A percentile compares a stretch with the other conserved stretches of the same genome.
Conservation (phyloP, 2,888 invertebrate species). For the Elegia similella region DNA sequence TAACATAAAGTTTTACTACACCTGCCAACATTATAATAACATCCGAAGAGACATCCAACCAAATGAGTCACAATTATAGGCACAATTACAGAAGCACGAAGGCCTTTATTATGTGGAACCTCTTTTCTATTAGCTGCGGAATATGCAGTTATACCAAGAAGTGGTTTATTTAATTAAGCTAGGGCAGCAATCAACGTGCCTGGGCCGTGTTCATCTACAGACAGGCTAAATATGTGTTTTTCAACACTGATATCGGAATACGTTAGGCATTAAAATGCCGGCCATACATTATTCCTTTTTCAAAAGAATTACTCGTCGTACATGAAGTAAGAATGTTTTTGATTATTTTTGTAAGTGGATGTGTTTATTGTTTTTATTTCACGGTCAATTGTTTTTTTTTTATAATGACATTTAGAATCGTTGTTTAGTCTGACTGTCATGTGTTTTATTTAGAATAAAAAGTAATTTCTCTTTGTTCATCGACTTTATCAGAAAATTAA, state of each 20-base stretch:
- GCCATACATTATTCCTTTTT: slow-evolving; percentile 16
- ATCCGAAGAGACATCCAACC: neutral
- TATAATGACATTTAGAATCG: neutral
- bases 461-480: too few relatives aligned
- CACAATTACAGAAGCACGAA: slow-evolving; percentile 9
- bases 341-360: neutral
- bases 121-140: slow-evolving; percentile 12
- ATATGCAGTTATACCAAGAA: slow-evolving; percentile 46
- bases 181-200: slow-evolving; percentile 59
- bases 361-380: neutral
- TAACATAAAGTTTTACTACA: neutral
- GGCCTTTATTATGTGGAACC: slow-evolving; percentile 6
- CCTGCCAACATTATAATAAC: neutral
- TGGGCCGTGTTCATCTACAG: slow-evolving; percentile 20
- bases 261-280: slow-evolving; percentile 16
- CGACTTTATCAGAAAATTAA: neutral
- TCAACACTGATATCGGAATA: slow-evolving; percentile 13
- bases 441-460: too few relatives aligned
- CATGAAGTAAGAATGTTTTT: slow-evolving; percentile 2
- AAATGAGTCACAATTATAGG: slow-evolving; percentile 12
- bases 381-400: neutral
- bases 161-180: slow-evolving; percentile 73
- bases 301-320: slow-evolving; percentile 4
- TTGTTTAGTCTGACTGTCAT: too few relatives aligned
- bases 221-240: slow-evolving; percentile 19